phyloP scores from a whole-genome alignment of 1,140 invertebrate species.

The Achatina immaculata region DNA sequence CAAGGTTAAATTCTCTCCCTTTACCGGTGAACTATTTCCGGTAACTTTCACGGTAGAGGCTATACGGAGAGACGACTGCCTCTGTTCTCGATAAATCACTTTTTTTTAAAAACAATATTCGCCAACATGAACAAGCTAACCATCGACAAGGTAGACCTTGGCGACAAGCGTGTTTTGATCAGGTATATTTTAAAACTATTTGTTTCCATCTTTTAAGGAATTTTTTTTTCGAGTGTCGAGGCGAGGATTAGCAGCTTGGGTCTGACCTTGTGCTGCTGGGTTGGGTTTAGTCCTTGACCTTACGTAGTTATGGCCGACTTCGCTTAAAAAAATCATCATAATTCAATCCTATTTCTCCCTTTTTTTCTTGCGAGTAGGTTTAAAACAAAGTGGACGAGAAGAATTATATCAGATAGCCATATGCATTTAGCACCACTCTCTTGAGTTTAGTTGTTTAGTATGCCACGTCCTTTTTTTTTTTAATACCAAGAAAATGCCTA shows the following conservation, averaged over 20 bases:
- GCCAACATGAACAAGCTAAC: conserved; percentile 71
- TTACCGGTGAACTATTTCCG: background rate
- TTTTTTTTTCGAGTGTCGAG: background rate
- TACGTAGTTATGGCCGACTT: too few species aligned
- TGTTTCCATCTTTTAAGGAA: background rate
- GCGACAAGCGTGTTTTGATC: conserved; percentile 73
- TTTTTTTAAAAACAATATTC: background rate
- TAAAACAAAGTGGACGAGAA: too few species aligned
- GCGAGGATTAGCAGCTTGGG: background rate
- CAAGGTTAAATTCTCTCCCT: conserved; percentile 3
- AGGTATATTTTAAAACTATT: conserved; percentile 56
- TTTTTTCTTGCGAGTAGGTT: too few species aligned
- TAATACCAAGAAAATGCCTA: too few species aligned
- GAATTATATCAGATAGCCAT: too few species aligned
- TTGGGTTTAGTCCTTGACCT: background rate
- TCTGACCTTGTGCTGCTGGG: background rate
- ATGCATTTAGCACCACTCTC: too few species aligned
- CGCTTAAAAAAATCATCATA: too few species aligned
- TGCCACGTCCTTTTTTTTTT: too few species aligned
- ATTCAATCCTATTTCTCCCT: too few species aligned
- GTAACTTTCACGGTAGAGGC: background rate
- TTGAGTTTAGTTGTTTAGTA: too few species aligned
- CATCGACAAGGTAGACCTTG: conserved; percentile 74
- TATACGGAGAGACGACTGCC: background rate
- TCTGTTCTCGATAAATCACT: background rate